phyloP scores from a whole-genome alignment of 2,113 vertebrate genomes.

The Chauna torquata region DNA sequence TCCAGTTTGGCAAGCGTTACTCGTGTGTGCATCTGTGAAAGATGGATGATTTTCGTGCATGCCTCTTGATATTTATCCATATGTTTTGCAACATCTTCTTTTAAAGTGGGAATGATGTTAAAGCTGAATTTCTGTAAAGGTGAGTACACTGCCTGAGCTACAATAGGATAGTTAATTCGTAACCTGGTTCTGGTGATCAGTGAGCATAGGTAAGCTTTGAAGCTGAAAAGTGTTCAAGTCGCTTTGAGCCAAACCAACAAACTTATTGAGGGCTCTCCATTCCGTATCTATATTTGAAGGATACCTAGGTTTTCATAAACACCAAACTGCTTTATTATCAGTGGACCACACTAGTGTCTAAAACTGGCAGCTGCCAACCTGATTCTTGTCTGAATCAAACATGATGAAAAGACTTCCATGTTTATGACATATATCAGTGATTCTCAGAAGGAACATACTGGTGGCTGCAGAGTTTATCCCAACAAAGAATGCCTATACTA shows the following conservation, averaged over 20 bases:
- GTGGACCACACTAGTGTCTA: background rate
- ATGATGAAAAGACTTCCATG: background rate
- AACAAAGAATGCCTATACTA: background rate
- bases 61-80: background rate
- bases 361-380: background rate
- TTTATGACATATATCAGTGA: background rate
- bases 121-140: background rate
- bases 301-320: background rate
- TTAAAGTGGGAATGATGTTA: background rate
- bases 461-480: background rate
- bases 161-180: constrained; percentile 32
- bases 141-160: background rate
- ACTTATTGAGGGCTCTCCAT: background rate
- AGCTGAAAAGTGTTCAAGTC: background rate
- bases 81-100: background rate
- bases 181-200: background rate
- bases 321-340: background rate
- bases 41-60: background rate
- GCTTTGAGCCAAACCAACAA: background rate
- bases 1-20: background rate
- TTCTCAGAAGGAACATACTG: background rate
- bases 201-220: background rate
- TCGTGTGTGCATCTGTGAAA: background rate
- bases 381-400: background rate
- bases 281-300: background rate